Conservation (phyloP, 2,888 invertebrate species). For the Acheta domesticus region DNA sequence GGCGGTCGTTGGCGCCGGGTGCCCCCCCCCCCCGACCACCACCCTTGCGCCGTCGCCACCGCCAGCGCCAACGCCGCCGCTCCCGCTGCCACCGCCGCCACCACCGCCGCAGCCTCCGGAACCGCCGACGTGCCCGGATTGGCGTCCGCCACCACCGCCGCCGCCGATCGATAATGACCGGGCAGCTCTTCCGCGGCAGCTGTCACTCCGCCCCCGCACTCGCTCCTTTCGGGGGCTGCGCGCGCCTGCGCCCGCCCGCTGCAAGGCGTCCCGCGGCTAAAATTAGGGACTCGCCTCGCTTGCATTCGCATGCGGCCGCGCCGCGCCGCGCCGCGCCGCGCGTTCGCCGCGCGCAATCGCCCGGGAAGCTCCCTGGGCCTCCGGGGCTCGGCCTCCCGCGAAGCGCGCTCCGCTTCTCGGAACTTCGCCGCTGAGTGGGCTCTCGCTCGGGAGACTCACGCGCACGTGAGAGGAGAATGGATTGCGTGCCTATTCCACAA, state of each 20-base stretch:
- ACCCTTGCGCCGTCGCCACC: conserved; percentile 21
- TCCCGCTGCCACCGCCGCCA: neutral
- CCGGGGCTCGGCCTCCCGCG: too few species aligned
- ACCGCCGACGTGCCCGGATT: neutral
- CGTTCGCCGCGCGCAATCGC: neutral
- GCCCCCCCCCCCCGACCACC: neutral
- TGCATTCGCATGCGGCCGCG: neutral
- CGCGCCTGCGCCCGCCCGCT: too few species aligned
- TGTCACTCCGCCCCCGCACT: neutral
- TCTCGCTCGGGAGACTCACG: too few species aligned
- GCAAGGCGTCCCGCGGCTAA: too few species aligned
- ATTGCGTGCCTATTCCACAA: too few species aligned
- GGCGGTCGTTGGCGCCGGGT: neutral
- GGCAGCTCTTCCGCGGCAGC: conserved; percentile 6
- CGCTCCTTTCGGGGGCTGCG: neutral
- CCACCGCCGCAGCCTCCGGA: neutral
- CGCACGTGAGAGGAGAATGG: too few species aligned
- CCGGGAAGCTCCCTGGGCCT: too few species aligned
- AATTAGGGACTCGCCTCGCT: too few species aligned
- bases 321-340: neutral
- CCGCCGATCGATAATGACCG: conserved; percentile 1
- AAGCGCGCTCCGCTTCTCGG: too few species aligned
- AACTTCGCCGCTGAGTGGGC: too few species aligned
- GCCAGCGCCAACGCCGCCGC: neutral
- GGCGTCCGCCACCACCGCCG: conserved; percentile 1